Evolutionary conservation across 2,113 vertebrate genomes (phyloP).

Genomic region (Labrus mixtus): DNA sequence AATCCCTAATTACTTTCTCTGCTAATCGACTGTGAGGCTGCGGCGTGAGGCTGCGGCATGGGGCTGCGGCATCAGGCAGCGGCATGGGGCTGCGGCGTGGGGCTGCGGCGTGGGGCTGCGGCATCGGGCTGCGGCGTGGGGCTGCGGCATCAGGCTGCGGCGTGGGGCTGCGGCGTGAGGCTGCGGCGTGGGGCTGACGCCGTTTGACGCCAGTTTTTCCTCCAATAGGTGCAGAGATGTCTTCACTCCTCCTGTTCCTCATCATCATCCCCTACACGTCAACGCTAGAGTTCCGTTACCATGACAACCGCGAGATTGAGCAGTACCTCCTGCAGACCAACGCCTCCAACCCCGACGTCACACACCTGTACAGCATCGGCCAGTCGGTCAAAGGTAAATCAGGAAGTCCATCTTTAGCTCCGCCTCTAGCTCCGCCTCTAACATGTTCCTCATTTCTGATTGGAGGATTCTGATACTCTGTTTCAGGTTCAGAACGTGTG

Average conservation of each 20-base stretch:
- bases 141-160: not conserved
- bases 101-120: not conserved
- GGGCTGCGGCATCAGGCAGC: no score
- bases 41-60: not conserved
- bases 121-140: no score
- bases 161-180: no score
- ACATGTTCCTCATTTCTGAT: no score
- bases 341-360: constrained; percentile 55
- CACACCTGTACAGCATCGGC: constrained; percentile 79
- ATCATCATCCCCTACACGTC: not conserved
- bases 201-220: no score
- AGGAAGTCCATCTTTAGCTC: no score
- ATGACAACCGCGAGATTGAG: constrained; percentile 65
- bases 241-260: constrained; percentile 36
- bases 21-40: not conserved
- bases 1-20: not conserved
- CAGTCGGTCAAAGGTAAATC: constrained; percentile 70
- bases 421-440: no score
- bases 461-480: no score
- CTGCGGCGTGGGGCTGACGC: no score
- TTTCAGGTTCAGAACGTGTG: no score
- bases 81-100: not conserved
- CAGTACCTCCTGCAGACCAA: constrained; percentile 53
- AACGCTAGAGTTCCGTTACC: constrained; percentile 70
- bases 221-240: constrained; percentile 60